phyloP scores from a whole-genome alignment of 2,113 vertebrate genomes.

The Prietella phreatophila region DNA sequence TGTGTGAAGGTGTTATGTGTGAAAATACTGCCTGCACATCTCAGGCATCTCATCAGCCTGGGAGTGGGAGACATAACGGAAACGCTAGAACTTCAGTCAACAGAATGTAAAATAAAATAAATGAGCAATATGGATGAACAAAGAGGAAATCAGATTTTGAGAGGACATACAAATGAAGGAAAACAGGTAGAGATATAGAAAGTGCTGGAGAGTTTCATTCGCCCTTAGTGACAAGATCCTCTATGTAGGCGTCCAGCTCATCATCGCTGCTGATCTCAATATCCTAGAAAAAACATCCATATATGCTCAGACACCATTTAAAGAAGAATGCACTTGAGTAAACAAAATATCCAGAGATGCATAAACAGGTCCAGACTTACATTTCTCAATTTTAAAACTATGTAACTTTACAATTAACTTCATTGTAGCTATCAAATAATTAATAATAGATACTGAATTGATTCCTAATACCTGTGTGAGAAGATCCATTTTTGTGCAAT shows the following conservation, averaged over 20 bases:
- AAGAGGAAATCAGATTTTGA: neutral
- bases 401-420: neutral
- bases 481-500: neutral
- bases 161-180: neutral
- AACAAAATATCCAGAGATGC: neutral
- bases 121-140: neutral
- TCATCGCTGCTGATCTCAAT: slow-evolving; percentile 98
- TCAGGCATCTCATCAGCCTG: neutral
- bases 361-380: neutral
- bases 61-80: neutral
- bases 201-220: slow-evolving; percentile 65
- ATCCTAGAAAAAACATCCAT: slow-evolving; percentile 72
- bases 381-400: neutral
- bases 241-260: slow-evolving; percentile 96
- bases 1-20: neutral
- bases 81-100: neutral
- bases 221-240: slow-evolving; percentile 94
- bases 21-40: slow-evolving; percentile 25
- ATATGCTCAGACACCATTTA: neutral
- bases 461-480: neutral
- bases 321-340: neutral
- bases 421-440: neutral
- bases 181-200: neutral
- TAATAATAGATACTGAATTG: neutral
- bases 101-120: neutral